Base-by-base conservation (phyloP, 2,797 vertebrate genomes). In the Columba guinea region DNA sequence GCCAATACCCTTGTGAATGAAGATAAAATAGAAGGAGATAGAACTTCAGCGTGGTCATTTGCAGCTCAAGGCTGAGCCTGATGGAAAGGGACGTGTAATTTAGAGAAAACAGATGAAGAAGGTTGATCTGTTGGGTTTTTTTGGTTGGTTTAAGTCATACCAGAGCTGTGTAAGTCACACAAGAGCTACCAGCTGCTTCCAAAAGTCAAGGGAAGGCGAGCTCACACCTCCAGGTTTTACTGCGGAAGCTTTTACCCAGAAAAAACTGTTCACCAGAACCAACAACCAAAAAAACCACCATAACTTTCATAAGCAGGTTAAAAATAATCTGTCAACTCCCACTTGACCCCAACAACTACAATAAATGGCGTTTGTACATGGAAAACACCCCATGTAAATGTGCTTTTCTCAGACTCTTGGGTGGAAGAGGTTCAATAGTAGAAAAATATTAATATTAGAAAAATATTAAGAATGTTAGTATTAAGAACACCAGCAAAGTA, bases 321-420 rank as follows among this genome's bases (percentile, higher is more conserved):
- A 41, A 12, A 73, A 79, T 49, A 3, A 21, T 20, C 44, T 44
- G 28, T 5, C 10, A 51, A 48, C 15, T 74, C 56, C 60, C 9
- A 22, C 35, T 0, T 11, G n/a, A 5, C 14, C 46, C 59, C 15
- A 19, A 5, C 2, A 17, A 17, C 27, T 13, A 19, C 0, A 22
- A 60, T 3, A 21, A 4, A 11, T 2, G 10, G 28, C 3, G 0
- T 20, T 1, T 4, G 1, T 0, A 18, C 11, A 13, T 0, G 0
- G 64, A 35, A n/a, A 76, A 46, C 0, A n/a, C 26, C 5, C 35
- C 8, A 3, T 16, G 4, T 5, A 9, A 24, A 56, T 0, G 19
- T 3, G 55, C 32, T 77, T 23, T 44, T 16, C 68, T 16, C 24
- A 34, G 3, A 1, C 32, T 15, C 20, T 3, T 1, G 28, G 22